Evolutionary conservation across 2,888 invertebrate genomes (phyloP).

Genomic region (Nomada flava): DNA sequence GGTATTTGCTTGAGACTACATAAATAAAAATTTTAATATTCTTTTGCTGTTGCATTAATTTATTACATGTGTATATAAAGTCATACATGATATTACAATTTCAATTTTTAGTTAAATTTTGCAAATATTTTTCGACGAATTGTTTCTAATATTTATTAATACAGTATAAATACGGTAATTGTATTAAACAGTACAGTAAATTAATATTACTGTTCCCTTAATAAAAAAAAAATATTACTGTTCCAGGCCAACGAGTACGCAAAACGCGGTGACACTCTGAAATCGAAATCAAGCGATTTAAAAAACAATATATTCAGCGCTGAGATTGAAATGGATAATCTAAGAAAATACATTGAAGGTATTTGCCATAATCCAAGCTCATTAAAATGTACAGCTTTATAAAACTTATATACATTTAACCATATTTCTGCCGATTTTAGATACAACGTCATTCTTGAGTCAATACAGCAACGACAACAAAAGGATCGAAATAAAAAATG

Average conservation of each 20-base stretch:
- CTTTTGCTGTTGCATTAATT: too few relatives aligned
- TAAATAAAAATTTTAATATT: too few relatives aligned
- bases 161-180: neutral
- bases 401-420: neutral
- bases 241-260: conserved; percentile 83
- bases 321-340: conserved; percentile 79
- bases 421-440: conserved; percentile 61
- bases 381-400: neutral
- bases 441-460: conserved; percentile 72
- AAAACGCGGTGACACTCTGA: conserved; percentile 81
- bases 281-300: conserved; percentile 78
- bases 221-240: conserved; percentile 17
- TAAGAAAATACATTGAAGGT: conserved; percentile 82
- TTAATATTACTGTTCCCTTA: conserved; percentile 19
- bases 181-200: neutral
- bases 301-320: conserved; percentile 81
- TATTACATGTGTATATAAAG: too few relatives aligned
- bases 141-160: too few relatives aligned
- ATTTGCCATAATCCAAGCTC: conserved; percentile 4
- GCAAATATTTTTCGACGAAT: too few relatives aligned
- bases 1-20: conserved; percentile 38
- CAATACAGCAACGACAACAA: conserved; percentile 85
- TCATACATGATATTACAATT: too few relatives aligned
- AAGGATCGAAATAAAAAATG: conserved; percentile 85
- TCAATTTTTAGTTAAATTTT: too few relatives aligned